Conservation (phyloP, 2,888 invertebrate species). For the Platycnemis pennipes region DNA sequence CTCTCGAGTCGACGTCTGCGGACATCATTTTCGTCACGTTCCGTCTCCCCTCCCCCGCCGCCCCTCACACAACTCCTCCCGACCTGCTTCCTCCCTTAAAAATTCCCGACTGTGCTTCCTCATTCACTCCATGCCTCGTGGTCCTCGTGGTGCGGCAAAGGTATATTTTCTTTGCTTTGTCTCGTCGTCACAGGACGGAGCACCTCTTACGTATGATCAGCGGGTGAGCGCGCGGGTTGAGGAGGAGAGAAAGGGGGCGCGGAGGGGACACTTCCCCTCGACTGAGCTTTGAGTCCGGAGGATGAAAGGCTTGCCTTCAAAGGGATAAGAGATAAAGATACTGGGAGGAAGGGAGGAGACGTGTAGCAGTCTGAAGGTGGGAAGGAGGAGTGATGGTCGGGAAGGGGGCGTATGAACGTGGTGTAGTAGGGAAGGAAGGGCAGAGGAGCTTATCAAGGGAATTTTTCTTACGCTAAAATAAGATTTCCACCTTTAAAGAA, state of each 20-base stretch:
- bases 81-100: neutral
- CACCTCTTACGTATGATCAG: slow-evolving; percentile 61
- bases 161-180: slow-evolving; percentile 62
- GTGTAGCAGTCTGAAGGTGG: neutral
- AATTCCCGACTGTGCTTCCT: slow-evolving; percentile 31
- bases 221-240: neutral
- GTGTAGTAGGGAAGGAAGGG: neutral
- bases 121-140: slow-evolving; percentile 43
- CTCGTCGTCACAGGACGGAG: slow-evolving; percentile 37
- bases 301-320: slow-evolving; percentile 44
- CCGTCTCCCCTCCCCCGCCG: neutral
- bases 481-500: neutral
- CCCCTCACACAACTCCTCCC: neutral
- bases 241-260: neutral
- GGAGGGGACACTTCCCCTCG: slow-evolving; percentile 29
- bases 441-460: neutral
- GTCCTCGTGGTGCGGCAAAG: neutral
- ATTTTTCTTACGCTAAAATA: neutral
- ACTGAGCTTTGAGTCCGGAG: slow-evolving; percentile 50
- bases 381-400: neutral
- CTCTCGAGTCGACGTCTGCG: neutral
- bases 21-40: slow-evolving; percentile 18
- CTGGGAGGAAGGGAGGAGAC: neutral
- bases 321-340: slow-evolving; percentile 23
- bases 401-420: neutral